Conservation (phyloP, 2,888 invertebrate species). For the Himalopsyche kuldschensis region DNA sequence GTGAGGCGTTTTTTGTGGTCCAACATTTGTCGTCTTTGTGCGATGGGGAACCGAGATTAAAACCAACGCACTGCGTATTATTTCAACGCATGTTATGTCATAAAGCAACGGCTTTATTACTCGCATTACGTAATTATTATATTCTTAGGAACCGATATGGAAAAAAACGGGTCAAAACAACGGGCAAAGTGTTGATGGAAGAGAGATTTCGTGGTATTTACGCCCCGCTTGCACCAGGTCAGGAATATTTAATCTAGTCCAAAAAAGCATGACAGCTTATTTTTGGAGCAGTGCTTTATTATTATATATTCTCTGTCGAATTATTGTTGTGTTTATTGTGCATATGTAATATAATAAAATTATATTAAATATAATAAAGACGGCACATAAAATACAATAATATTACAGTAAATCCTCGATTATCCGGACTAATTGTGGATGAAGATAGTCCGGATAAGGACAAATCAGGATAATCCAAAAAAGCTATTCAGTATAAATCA, state of each 20-base stretch:
- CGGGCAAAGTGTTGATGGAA: neutral
- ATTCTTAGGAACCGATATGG: neutral
- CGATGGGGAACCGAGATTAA: neutral
- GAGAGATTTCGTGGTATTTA: neutral
- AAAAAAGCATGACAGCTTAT: neutral
- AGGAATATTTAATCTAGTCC: neutral
- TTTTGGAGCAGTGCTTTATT: neutral
- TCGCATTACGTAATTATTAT: neutral
- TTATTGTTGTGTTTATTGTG: too few species aligned
- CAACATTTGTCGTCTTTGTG: neutral
- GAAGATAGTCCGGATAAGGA: too few species aligned
- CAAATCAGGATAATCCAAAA: too few species aligned
- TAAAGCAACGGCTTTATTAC: constrained; percentile 17
- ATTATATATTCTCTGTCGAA: too few species aligned
- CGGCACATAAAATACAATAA: too few species aligned
- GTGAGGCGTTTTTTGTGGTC: neutral
- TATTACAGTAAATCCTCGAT: too few species aligned
- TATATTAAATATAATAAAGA: too few species aligned
- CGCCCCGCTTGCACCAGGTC: neutral
- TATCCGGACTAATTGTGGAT: too few species aligned
- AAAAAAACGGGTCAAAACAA: neutral
- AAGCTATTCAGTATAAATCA: too few species aligned
- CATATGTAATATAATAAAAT: too few species aligned
- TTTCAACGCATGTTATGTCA: constrained; percentile 3
- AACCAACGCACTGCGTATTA: neutral